These are phyloP conservation scores for Stomatorhinus walkeri DNA, from an alignment of 2,797 vertebrate species.

Conservation along the genomic window DNA sequence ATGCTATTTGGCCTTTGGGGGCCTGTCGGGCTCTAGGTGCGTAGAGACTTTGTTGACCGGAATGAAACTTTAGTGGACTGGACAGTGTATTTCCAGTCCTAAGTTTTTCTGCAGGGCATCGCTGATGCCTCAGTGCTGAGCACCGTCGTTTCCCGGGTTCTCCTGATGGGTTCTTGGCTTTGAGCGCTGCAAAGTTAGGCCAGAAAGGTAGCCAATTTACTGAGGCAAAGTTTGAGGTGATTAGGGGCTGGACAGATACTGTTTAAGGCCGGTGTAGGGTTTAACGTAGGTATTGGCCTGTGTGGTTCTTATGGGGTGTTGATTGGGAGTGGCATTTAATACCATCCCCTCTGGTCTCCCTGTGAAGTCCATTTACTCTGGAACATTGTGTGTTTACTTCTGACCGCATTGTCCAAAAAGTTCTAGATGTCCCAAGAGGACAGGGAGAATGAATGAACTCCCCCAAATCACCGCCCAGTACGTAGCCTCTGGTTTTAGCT, in stretches of 20 bases:
- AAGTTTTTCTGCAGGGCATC: neutral
- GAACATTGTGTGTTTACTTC: neutral
- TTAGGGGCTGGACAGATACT: neutral
- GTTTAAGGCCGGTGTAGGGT: neutral
- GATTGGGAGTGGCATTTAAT: neutral
- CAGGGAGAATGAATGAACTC: neutral
- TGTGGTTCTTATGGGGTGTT: neutral
- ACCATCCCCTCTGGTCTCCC: neutral
- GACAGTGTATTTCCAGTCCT: neutral
- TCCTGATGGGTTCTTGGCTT: neutral
- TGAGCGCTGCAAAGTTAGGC: neutral
- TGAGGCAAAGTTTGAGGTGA: neutral
- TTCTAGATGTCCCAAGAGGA: neutral
- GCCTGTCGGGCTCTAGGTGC: neutral
- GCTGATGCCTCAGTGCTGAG: neutral
- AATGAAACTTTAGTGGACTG: neutral
- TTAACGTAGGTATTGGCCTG: neutral
- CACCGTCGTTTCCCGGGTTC: neutral
- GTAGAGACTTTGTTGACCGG: neutral
- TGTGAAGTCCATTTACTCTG: neutral
- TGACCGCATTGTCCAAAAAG: neutral
- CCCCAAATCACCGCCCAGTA: neutral
- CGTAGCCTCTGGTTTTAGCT: neutral
- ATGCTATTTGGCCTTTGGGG: neutral
- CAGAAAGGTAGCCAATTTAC: neutral